Percentiles rank a stretch among this genome's conserved stretches.
These are phyloP conservation scores for Rhinogobio ventralis DNA, from an alignment of 2,797 vertebrate genomes.

Conservation along the genomic window DNA sequence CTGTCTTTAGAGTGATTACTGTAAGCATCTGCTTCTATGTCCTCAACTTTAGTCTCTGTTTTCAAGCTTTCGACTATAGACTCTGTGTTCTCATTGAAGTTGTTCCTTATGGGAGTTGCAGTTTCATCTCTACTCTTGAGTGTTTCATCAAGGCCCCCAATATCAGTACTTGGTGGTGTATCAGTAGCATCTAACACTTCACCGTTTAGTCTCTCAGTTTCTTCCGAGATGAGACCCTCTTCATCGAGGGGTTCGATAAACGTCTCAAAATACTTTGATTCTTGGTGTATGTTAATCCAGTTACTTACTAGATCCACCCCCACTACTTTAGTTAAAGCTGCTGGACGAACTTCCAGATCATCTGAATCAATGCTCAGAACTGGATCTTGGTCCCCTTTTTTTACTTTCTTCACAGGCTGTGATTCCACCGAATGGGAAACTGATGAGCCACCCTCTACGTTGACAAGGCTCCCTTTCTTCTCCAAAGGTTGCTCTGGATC, in stretches of 20 bases:
- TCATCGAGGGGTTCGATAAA: constrained; percentile 80
- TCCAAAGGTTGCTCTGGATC: not conserved
- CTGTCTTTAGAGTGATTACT: constrained; percentile 48
- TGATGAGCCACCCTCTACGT: constrained; percentile 58
- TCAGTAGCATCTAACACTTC: constrained; percentile 43
- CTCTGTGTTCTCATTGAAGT: constrained; percentile 15
- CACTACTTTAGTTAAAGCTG: constrained; percentile 61
- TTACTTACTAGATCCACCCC: constrained; percentile 75
- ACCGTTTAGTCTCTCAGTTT: not conserved
- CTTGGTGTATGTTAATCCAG: constrained; percentile 78
- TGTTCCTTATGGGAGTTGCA: constrained; percentile 10
- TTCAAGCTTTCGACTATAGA: constrained; percentile 36
- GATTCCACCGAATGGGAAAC: constrained; percentile 56
- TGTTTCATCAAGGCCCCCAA: constrained; percentile 33
- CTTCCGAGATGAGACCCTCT: constrained; percentile 39
- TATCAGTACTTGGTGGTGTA: constrained; percentile 41
- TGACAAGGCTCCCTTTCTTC: constrained; percentile 27
- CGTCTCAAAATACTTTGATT: constrained; percentile 76
- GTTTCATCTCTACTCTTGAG: constrained; percentile 17
- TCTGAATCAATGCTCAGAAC: constrained; percentile 42
- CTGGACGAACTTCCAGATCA: constrained; percentile 47
- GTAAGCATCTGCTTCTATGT: constrained; percentile 43
- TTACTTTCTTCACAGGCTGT: constrained; percentile 20
- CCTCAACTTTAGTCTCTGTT: constrained; percentile 49
- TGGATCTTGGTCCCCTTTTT: constrained; percentile 41